Evolutionary conservation across 37 sponge, comb jelly and placozoan genomes (phyloP), one percentile per base, ranked within the genome.

Genomic region (Diacarnus erythraeanus): DNA sequence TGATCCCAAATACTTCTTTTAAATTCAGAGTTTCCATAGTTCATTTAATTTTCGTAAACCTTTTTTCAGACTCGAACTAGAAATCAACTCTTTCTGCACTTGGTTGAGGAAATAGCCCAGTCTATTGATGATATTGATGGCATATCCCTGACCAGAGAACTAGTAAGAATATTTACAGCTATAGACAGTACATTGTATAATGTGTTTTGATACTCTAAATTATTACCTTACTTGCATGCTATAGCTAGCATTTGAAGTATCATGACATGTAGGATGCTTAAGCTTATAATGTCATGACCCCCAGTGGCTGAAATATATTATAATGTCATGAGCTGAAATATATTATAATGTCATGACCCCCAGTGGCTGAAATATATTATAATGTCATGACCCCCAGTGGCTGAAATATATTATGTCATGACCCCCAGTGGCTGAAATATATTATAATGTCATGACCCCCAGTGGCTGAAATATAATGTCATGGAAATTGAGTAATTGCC

Each of bases 41-140:
- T n/a, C n/a, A n/a, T n/a, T n/a, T n/a, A n/a, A n/a, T n/a, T n/a
- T n/a, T n/a, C n/a, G n/a, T n/a, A n/a, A n/a, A n/a, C n/a, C 31
- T 33, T 33, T 42, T 44, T 44, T 3, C 74, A 91, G 92, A 84
- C 47, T n/a, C 77, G 93, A n/a, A 92, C 93, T 25, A 76, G 88
- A 9, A 6, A 60, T 3, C 93, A 92, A 71, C 70, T 92, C 39
- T 88, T 88, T 37, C 42, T 33, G 34, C 79, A 87, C 38, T 81
- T 92, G 35, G 64, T 92, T 26, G 77, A 80, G 33, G 89, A 87
- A 30, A 12, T 92, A 4, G 75, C 76, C 10, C 43, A 73, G 22
- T 20, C 61, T 2, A 69, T 69, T 39, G 82, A 77, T 36, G 88
- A 81, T 63, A 39, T 60, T 38, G 79, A 89, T 57, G n/a, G 22